A percentile compares a stretch with the other conserved stretches of the same genome.
These are phyloP conservation scores for Craseonycteris thonglongyai DNA, from an alignment of 2,113 vertebrate species.

Conservation along the genomic window DNA sequence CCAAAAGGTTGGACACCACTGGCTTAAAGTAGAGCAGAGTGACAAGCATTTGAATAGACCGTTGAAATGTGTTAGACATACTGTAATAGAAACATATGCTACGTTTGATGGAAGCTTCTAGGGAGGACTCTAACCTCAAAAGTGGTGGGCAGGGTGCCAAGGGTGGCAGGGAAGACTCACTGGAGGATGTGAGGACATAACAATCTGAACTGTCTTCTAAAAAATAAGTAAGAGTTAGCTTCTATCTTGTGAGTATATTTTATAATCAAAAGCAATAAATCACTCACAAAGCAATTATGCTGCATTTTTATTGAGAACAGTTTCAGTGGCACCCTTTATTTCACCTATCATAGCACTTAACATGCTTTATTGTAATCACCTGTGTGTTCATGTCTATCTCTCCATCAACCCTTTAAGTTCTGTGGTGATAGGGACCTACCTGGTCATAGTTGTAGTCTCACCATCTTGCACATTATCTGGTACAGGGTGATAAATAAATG, in stretches of 20 bases:
- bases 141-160: not conserved
- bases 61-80: not conserved
- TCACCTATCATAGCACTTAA: slow-evolving; percentile 49
- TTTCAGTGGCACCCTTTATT: slow-evolving; percentile 36
- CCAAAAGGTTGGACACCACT: too few relatives aligned
- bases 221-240: slow-evolving; percentile 19
- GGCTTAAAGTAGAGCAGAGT: not conserved
- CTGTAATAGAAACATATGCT: not conserved
- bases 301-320: slow-evolving; percentile 47
- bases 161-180: not conserved
- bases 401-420: not conserved
- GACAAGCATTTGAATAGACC: not conserved
- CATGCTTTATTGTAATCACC: slow-evolving; percentile 31
- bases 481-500: not conserved
- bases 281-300: slow-evolving; percentile 44
- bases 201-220: slow-evolving; percentile 15
- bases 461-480: not conserved
- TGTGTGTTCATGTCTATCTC: not conserved
- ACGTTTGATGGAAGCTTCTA: not conserved
- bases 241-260: slow-evolving; percentile 43
- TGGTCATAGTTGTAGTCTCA: not conserved
- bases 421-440: not conserved
- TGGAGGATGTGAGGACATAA: not conserved
- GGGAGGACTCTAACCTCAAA: not conserved
- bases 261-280: slow-evolving; percentile 63